Evolutionary conservation across 2,797 vertebrate species (phyloP), one percentile per base, ranked within the genome.

Genomic region (Pelochelys cantorii): DNA sequence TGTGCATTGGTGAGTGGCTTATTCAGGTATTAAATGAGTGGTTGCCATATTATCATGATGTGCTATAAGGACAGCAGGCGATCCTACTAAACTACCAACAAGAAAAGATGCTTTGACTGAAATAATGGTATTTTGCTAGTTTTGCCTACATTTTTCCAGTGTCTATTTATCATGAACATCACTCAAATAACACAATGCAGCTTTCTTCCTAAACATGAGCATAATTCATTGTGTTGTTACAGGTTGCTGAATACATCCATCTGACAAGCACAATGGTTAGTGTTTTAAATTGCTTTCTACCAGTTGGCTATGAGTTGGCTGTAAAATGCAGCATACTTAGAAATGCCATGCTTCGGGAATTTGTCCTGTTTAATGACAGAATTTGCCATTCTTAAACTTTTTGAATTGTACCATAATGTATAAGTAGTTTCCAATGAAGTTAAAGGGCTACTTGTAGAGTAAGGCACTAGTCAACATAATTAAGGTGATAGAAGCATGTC

Each of bases 381-480:
- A 62, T 17, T 20, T 62, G 48, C 22, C 6, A 82, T 6, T 23
- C 4, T 86, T 23, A 71, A 2, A 1, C 68, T 68, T 88, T 31
- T n/a, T 83, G 25, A 42, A 20, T 57, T 82, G 5, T 29, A 84
- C 4, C 22, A 3, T 74, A 54, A 1, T 74, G 25, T 3, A 1
- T 11, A 71, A 84, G 27, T 42, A 87, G 7, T 80, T 4, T 3
- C 77, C 87, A 37, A 52, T 65, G 29, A 84, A 85, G 48, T 3
- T 75, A 11, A n/a, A 88, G 1, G 15, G 4, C 2, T 84, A 29
- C 1, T 1, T 2, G 37, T 53, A 62, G 11, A 79, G 55, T 15
- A 68, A 5, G 52, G 1, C 0, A 5, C 1, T 79, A 10, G 2
- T 80, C 23, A 54, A 18, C 8, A 59, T 4, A 20, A 42, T 85